Evolutionary conservation across 2,888 invertebrate genomes (phyloP).

Genomic region (Clitarchus hookeri): DNA sequence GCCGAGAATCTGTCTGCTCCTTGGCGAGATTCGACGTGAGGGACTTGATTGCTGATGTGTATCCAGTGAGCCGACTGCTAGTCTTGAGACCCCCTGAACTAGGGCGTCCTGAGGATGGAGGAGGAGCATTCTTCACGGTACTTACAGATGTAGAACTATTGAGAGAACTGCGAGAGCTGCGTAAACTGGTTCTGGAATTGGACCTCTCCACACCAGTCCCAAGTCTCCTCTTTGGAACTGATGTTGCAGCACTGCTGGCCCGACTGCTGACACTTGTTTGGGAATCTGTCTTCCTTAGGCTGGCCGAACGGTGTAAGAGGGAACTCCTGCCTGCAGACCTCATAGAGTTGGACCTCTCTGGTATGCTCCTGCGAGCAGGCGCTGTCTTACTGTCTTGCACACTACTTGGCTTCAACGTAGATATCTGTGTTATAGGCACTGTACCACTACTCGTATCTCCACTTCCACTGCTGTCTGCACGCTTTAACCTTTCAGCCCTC

Average conservation of each 20-base stretch:
- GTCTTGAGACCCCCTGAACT: conserved; percentile 36
- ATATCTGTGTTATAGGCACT: conserved; percentile 22
- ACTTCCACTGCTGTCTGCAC: conserved; percentile 57
- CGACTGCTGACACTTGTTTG: conserved; percentile 46
- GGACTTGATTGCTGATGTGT: conserved; percentile 58
- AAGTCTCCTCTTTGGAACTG: conserved; percentile 21
- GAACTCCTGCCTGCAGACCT: conserved; percentile 48
- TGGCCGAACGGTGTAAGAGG: conserved; percentile 50
- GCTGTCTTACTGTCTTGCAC: neutral
- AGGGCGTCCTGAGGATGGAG: conserved; percentile 53
- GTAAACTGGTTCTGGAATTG: conserved; percentile 75
- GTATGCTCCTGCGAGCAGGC: conserved; percentile 27
- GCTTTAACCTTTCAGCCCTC: conserved; percentile 45
- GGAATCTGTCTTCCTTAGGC: conserved; percentile 53
- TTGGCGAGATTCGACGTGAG: conserved; percentile 53
- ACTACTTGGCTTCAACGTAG: neutral
- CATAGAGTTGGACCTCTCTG: conserved; percentile 42
- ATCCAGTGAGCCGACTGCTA: conserved; percentile 53
- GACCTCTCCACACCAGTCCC: conserved; percentile 69
- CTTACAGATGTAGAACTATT: conserved; percentile 79
- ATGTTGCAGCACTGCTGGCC: conserved; percentile 37
- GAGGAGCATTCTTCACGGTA: conserved; percentile 75
- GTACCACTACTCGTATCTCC: conserved; percentile 55
- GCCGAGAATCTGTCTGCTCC: conserved; percentile 25
- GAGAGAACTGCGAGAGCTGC: conserved; percentile 81